phyloP scores from a whole-genome alignment of 2,797 vertebrate species.

The Centropyge bicolor region DNA sequence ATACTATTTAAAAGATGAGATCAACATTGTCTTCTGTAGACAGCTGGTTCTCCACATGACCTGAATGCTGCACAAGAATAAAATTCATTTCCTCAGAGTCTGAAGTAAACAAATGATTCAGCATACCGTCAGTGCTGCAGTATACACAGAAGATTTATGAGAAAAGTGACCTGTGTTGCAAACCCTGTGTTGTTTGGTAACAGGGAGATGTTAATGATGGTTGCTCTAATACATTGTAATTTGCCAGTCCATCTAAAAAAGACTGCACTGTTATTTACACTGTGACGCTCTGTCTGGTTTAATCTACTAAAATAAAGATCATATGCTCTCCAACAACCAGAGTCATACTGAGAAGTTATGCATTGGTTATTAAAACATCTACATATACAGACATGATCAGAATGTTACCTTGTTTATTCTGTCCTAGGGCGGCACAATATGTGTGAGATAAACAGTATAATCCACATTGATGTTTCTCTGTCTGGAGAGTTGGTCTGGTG shows the following conservation, averaged over 20 bases:
- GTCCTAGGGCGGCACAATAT: no score
- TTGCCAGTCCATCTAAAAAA: constrained; percentile 3
- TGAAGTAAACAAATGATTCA: constrained; percentile 66
- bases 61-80: constrained; percentile 45
- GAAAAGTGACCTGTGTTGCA: background rate
- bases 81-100: constrained; percentile 42
- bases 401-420: background rate
- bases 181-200: constrained; percentile 21
- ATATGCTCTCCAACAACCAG: background rate
- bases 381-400: background rate
- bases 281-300: background rate
- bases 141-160: constrained; percentile 5
- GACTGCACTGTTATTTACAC: background rate
- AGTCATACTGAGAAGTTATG: background rate
- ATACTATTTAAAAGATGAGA: background rate
- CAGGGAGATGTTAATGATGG: constrained; percentile 14
- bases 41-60: background rate
- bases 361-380: background rate
- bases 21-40: background rate
- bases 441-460: background rate
- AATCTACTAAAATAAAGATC: background rate
- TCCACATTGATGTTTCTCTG: background rate
- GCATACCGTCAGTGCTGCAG: constrained; percentile 22
- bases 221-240: background rate
- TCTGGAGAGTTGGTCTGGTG: background rate